Base-by-base conservation (phyloP, 2,113 vertebrate genomes). In the Aleadryas rufinucha region DNA sequence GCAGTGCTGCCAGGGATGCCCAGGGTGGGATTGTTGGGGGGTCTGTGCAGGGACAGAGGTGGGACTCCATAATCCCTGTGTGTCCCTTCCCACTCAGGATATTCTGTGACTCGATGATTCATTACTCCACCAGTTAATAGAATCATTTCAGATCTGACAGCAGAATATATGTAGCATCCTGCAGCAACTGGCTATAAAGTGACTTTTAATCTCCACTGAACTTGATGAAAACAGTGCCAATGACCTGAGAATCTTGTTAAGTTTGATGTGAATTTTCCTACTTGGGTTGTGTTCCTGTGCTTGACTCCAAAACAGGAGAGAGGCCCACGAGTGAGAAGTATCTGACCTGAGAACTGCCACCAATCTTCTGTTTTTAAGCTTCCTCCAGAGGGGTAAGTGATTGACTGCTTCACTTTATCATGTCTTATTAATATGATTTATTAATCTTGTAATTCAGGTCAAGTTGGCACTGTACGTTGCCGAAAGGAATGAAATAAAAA, bases 1-100 rank as follows among this genome's bases (percentile, higher is more conserved):
- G 1, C 64, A 82, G 0, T 0, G 1, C 35, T 16, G 0, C 6
- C 37, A 52, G 65, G 54, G 64, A 18, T 63, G 41, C 4, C 1
- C 71, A 86, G 52, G 35, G 3, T 16, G 61, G 26, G 31, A 7
- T 35, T 72, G 17, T 2, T 72, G 42, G 31, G 42, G 30, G 21
- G 39, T 24, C 54, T 69, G 28, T 1, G 37, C 33, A 78, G 45
- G 44, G 21, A 0, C 13, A 10, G 13, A 20, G 1, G 11, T 1
- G 15, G 15, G 20, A 13, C 39, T 63, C 1, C 1, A 9, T 33
- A 1, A 15, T 27, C 35, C 23, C 1, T 1, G 17, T 1, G 14
- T 0, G 13, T 61, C 16, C n/a, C 16, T 87, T 70, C 47, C 54
- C 6, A 3, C 7, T 20, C 65, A 2, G 24, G n/a, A 7, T 18